Evolutionary conservation across 2,888 invertebrate genomes (phyloP), one percentile per base, ranked within the genome.

Genomic region (Acronicta psi): DNA sequence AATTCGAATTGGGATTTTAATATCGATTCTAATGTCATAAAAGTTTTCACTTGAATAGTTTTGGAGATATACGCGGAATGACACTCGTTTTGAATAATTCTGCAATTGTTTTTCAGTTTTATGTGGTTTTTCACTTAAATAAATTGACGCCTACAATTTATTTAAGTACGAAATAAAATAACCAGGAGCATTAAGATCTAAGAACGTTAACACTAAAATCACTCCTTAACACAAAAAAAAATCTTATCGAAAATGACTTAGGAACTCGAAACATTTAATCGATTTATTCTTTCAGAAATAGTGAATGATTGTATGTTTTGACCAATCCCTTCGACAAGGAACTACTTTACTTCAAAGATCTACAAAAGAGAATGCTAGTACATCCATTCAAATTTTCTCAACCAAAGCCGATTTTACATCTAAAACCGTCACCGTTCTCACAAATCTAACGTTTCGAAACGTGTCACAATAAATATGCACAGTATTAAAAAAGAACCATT

Each of bases 381-480:
- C 34, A 17, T 18, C n/a, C 23, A n/a, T 36, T 23, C 7, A n/a
- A 59, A 66, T 38, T 11, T 9, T 45, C n/a, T 46, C 17, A 53
- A 47, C 50, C 18, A 51, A 52, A 61, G 37, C 42, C 16, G 0
- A 49, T 23, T 14, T 18, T 41, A 51, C 38, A 50, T 46, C 46
- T 61, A 64, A 50, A 53, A 10, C 66, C 63, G 60, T 75, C 75
- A 73, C 65, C 56, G 56, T 49, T 56, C 62, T 18, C 50, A 75
- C 67, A 66, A 65, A 75, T 75, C 64, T 65, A 67, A 49, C 42
- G 71, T 75, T 79, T 74, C 64, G 64, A 73, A 78, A 77, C 58
- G 54, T 69, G 66, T 73, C 79, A 76, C 75, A 79, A 79, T 80
- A 67, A 68, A 80, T 75, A 74, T 45, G 51, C 56, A 68, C 46